Evolutionary conservation across 1,140 invertebrate genomes (phyloP), one percentile per base, ranked within the genome.

Genomic region (Tribolium castaneum): DNA sequence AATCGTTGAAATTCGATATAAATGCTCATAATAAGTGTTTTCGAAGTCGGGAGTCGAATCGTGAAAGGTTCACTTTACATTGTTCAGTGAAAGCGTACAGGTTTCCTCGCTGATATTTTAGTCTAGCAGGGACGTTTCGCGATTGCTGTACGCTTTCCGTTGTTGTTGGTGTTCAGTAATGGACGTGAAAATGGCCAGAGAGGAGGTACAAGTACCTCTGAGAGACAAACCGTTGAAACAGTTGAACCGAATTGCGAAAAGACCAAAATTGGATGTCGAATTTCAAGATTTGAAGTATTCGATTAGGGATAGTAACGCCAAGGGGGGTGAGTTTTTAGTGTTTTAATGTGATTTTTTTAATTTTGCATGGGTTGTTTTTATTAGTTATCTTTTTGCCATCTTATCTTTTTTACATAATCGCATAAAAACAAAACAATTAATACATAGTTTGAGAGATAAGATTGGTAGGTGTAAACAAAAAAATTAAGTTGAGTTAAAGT

Each of bases 211-310:
- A 30, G 19, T 59, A 25, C 16, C 54, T 30, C 10, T 59, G 10
- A 59, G 54, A 10, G 22, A 59, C 10, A 59, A 75, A 45, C 74
- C 74, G 13, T 16, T 75, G 7, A 75, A 75, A 45, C 74, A 75
- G 35, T 45, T 75, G n/a, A 75, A 66, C 51, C 6, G 54, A 22
- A 22, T 75, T 5, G 74, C 93, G 1, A 93, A 94, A 83, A 90
- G 94, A 52, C 94, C 94, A 25, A 93, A 94, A 54, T 93, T 96
- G 34, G 94, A 96, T 86, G 94, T 97, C 76, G 93, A 95, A 87
- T 97, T 96, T 87, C 91, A 90, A 70, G 92, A 96, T 83, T 89
- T 96, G 25, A 92, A 92, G 9, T 96, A 96, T 86, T 62, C 74
- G 6, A 54, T 75, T 4, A 35, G 74, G 13, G 74, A 75, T 22